Evolutionary conservation across 2,888 invertebrate species (phyloP), one percentile per base, ranked within the genome.

Genomic region (Spicauda simplicius): DNA sequence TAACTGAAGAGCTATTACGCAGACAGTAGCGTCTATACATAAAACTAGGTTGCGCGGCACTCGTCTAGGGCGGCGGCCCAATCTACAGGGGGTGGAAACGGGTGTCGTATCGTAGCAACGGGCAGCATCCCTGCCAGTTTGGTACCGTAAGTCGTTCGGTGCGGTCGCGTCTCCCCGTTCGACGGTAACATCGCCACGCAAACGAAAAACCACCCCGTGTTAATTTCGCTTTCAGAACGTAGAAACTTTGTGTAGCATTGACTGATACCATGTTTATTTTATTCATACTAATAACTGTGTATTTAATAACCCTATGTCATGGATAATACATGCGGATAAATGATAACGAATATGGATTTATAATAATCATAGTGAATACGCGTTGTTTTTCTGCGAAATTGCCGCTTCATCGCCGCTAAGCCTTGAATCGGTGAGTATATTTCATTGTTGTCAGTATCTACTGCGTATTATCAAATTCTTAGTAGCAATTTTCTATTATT

Each of bases 71-170:
- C 90, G 90, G 90, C 83, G 80, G 81, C 80, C 76, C 81, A 81
- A 84, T 83, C 77, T 74, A 73, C 75, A 72, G 74, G 81, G 84
- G 87, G 89, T 86, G 83, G 85, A 85, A 76, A 76, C 77, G 86
- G 86, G 85, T 79, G 84, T 77, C 76, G 91, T 93, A 91, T 86
- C 92, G 80, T 91, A 91, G 92, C 92, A 93, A 93, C 92, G 74
- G 72, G 72, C 91, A 91, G 92, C 91, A 91, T 93, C 92, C 92
- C 89, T 88, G 83, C 74, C 91, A 92, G 92, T 92, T 80, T 83
- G 80, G 83, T 83, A 80, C 80, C 77, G 82, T 73, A 78, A 73
- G 77, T 77, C 84, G 85, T 74, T 71, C 76, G 73, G 81, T 75
- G 68, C 84, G 80, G 86, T 77, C 88, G 91, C 81, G 81, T 80